Conservation (phyloP, 2,888 invertebrate genomes). For the Lasius platythorax region DNA sequence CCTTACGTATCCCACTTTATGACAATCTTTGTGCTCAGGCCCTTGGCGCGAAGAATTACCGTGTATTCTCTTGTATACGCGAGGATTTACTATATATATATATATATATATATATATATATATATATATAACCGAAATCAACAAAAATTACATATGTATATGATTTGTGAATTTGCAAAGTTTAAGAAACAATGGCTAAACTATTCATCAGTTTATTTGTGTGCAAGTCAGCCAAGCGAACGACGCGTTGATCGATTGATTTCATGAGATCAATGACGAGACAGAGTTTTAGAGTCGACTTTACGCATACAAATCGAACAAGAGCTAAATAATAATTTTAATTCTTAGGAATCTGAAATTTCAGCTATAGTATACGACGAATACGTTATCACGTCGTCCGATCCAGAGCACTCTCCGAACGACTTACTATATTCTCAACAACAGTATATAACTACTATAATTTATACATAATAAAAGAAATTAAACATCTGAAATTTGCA, state of each 20-base stretch:
- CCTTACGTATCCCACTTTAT: no score
- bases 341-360: conserved; percentile 41
- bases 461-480: not conserved
- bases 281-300: conserved; percentile 42
- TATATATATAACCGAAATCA: not conserved
- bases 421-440: not conserved
- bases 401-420: not conserved
- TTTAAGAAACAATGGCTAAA: conserved; percentile 54
- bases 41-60: not conserved
- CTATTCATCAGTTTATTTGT: conserved; percentile 65
- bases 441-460: not conserved
- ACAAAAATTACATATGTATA: not conserved
- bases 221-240: conserved; percentile 63
- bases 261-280: conserved; percentile 44
- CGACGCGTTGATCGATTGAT: conserved; percentile 54
- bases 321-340: conserved; percentile 47
- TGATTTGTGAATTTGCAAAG: not conserved
- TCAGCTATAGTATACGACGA: conserved; percentile 36
- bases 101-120: not conserved
- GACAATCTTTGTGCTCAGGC: no score
- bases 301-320: conserved; percentile 56
- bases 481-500: not conserved
- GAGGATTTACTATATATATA: not conserved
- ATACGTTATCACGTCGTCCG: conserved; percentile 24
- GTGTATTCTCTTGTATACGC: not conserved